Evolutionary conservation across 2,888 invertebrate genomes (phyloP).

Genomic region (Hymenopus coronatus): DNA sequence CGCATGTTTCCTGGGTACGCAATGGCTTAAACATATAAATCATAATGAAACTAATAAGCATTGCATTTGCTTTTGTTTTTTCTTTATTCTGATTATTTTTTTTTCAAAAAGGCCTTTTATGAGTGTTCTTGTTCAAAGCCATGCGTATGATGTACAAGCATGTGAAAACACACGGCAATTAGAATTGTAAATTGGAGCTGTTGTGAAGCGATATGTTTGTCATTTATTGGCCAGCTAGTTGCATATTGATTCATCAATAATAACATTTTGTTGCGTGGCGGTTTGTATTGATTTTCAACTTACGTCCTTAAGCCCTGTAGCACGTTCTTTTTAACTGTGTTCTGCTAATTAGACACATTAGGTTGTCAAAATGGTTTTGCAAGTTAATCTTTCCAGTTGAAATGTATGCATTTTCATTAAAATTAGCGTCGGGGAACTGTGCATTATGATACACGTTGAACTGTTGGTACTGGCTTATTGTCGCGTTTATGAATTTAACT

Average conservation of each 20-base stretch:
- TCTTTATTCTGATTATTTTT: background rate
- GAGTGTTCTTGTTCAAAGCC: background rate
- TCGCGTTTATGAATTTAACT: too few relatives aligned
- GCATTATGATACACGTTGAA: too few relatives aligned
- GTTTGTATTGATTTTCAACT: background rate
- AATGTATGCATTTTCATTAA: too few relatives aligned
- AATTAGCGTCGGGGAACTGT: background rate
- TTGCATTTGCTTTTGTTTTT: background rate
- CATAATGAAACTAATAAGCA: too few relatives aligned
- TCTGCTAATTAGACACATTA: background rate
- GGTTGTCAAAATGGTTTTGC: background rate
- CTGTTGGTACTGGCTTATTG: too few relatives aligned
- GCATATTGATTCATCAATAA: background rate
- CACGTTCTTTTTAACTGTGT: background rate
- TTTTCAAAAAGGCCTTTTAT: background rate
- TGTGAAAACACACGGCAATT: background rate
- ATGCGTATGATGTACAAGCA: background rate
- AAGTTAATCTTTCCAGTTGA: background rate
- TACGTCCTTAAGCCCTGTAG: background rate
- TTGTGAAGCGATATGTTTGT: background rate
- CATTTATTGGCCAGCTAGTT: background rate
- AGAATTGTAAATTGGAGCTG: background rate
- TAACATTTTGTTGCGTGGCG: too few relatives aligned
- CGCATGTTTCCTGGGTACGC: background rate
- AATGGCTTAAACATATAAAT: background rate